Evolutionary conservation across 2,113 vertebrate genomes (phyloP).

Genomic region (Paratilapia polleni): DNA sequence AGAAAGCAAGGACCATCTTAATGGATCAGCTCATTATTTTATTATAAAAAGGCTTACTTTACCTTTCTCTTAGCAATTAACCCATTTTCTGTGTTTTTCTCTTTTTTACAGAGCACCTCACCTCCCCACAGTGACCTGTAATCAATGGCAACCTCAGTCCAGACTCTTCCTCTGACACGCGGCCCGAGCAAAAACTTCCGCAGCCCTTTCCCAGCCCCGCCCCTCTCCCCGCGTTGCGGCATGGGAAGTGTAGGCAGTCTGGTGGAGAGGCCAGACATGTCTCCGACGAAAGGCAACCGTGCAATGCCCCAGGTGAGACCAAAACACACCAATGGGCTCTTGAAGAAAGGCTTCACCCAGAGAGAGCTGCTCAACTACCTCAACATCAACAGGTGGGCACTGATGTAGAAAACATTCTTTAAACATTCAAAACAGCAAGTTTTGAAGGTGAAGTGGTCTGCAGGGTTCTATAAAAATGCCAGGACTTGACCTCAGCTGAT

Average conservation of each 20-base stretch:
- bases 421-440: not conserved
- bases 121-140: slow-evolving; percentile 73
- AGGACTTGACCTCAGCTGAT: not conserved
- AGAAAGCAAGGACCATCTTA: not conserved
- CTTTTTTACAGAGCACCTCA: slow-evolving; percentile 79
- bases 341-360: slow-evolving; percentile 91
- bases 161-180: slow-evolving; percentile 87
- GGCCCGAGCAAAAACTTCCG: slow-evolving; percentile 82
- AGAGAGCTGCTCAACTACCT: slow-evolving; percentile 94
- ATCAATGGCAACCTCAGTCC: slow-evolving; percentile 94
- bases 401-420: not conserved
- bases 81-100: slow-evolving; percentile 27
- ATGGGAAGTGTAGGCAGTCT: slow-evolving; percentile 99
- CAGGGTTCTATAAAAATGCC: not conserved
- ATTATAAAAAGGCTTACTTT: not conserved
- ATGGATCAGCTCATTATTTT: not conserved
- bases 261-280: slow-evolving; percentile 90
- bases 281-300: slow-evolving; percentile 80
- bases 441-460: not conserved
- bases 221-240: slow-evolving; percentile 75
- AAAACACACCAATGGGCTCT: slow-evolving; percentile 86
- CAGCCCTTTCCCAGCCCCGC: slow-evolving; percentile 72
- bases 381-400: slow-evolving; percentile 84
- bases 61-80: not conserved
- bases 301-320: slow-evolving; percentile 84